These are phyloP conservation scores for Sylvia atricapilla DNA, from an alignment of 2,113 vertebrate species.

Conservation along the genomic window DNA sequence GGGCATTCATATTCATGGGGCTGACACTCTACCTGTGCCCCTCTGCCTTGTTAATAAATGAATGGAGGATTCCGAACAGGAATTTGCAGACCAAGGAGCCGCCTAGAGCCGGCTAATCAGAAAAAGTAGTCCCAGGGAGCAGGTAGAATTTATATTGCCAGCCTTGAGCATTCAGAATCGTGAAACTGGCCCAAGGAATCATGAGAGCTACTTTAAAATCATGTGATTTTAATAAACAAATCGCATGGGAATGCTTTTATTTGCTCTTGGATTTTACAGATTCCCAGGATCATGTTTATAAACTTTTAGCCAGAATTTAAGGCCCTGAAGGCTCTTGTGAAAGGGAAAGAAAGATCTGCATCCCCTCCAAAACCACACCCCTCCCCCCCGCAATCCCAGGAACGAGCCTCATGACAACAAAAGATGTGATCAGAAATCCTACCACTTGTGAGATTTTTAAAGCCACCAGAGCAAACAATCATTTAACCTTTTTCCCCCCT, in stretches of 20 bases:
- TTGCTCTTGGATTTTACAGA: slow-evolving; percentile 9
- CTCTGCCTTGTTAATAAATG: slow-evolving; percentile 23
- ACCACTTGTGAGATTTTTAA: neutral
- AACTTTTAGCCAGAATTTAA: slow-evolving; percentile 26
- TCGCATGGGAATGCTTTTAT: neutral
- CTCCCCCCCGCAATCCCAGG: neutral
- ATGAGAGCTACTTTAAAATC: slow-evolving; percentile 14
- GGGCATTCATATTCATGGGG: neutral
- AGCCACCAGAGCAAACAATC: neutral
- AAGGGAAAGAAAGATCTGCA: neutral
- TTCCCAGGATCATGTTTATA: slow-evolving; percentile 41
- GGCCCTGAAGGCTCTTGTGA: neutral
- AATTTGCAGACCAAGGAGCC: neutral
- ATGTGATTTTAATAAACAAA: slow-evolving; percentile 25
- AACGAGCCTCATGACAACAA: neutral
- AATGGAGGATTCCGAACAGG: neutral
- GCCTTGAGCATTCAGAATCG: neutral
- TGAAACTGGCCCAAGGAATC: neutral
- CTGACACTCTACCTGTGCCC: slow-evolving; percentile 26
- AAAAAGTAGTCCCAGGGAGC: neutral
- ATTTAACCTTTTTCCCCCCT: neutral
- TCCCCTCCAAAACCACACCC: neutral
- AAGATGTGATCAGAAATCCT: neutral
- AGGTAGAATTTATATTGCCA: neutral
- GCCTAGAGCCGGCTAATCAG: neutral